Evolutionary conservation across 2,797 vertebrate genomes (phyloP).

Genomic region (Linurgus olivaceus): DNA sequence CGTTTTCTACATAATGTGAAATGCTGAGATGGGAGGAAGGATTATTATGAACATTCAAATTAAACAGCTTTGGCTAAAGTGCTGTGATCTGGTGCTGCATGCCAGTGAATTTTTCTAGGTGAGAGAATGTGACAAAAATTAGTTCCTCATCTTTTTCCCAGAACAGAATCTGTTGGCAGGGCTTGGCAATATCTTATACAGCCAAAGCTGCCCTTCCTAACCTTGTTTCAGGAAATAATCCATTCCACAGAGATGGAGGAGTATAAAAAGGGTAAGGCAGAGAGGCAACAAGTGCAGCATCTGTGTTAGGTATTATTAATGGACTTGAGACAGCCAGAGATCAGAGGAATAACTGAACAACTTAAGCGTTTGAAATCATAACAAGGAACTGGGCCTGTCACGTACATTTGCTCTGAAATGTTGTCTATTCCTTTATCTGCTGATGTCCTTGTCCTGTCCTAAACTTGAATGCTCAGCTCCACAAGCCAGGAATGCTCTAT

Average conservation of each 20-base stretch:
- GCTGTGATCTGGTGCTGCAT: neutral
- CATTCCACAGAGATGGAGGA: neutral
- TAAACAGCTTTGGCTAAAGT: neutral
- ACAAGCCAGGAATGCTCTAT: rapidly evolving
- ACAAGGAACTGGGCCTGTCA: neutral
- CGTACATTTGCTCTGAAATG: neutral
- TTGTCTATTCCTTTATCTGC: neutral
- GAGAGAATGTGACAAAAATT: neutral
- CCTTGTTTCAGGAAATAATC: neutral
- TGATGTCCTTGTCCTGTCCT: neutral
- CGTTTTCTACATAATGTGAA: neutral
- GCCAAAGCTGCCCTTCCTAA: neutral
- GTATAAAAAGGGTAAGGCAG: neutral
- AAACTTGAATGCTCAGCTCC: neutral
- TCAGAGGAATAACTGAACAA: neutral
- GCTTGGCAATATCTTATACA: neutral
- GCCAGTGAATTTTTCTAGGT: neutral
- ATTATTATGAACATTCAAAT: neutral
- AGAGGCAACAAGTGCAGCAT: neutral
- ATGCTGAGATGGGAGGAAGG: neutral
- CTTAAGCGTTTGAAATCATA: neutral
- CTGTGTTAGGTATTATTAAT: neutral
- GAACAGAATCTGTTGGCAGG: neutral
- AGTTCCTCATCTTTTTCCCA: neutral
- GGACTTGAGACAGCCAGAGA: neutral